phyloP scores from a whole-genome alignment of 1,140 invertebrate genomes.

The Drosophila parvula region DNA sequence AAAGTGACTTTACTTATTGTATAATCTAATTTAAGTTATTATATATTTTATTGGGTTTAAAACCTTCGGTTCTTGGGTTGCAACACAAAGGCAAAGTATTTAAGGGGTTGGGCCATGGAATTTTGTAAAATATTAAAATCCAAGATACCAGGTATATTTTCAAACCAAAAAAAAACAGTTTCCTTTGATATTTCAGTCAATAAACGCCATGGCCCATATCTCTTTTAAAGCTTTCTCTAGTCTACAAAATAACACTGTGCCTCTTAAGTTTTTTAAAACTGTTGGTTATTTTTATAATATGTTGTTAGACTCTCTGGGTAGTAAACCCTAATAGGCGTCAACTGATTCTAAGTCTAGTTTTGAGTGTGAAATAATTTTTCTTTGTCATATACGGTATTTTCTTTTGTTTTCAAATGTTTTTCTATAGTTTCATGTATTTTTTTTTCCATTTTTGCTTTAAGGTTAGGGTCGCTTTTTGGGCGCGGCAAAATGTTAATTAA shows the following conservation, averaged over 20 bases:
- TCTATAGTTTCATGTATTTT: background rate
- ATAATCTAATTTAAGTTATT: background rate
- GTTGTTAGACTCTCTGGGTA: too few species aligned
- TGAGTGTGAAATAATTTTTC: background rate
- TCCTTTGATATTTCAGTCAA: too few species aligned
- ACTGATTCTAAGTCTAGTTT: background rate
- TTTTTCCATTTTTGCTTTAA: slow-evolving; percentile 34
- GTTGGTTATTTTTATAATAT: too few species aligned
- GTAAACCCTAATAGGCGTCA: too few species aligned
- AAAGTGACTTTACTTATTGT: background rate
- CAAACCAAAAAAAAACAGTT: too few species aligned
- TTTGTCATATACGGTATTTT: background rate
- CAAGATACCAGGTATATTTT: too few species aligned
- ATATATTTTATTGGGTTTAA: background rate
- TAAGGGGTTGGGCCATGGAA: too few species aligned
- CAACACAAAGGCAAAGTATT: background rate
- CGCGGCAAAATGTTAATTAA: slow-evolving; percentile 71
- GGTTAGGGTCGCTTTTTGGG: slow-evolving; percentile 57
- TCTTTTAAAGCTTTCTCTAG: too few species aligned
- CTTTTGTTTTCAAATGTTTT: background rate
- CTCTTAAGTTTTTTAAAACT: too few species aligned
- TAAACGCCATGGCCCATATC: too few species aligned
- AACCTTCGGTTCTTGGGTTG: background rate
- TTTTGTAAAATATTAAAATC: too few species aligned
- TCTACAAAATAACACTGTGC: too few species aligned